These are phyloP conservation scores for Oryzias curvinotus DNA, from an alignment of 2,113 vertebrate species.

Conservation along the genomic window DNA sequence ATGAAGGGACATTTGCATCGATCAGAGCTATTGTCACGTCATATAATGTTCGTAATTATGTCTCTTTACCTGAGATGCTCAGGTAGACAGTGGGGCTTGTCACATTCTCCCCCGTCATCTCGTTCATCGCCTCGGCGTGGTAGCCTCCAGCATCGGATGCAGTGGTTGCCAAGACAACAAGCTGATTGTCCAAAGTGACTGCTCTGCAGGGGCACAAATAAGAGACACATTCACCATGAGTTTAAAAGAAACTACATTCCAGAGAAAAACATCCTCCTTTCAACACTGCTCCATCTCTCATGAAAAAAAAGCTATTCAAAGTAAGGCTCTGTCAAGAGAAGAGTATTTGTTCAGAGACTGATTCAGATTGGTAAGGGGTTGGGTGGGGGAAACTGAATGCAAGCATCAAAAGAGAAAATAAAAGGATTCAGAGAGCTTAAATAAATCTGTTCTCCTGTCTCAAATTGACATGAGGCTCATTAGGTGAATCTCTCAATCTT, in stretches of 20 bases:
- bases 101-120: constrained; percentile 87
- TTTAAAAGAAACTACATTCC: constrained; percentile 16
- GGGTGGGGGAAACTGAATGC: constrained; percentile 26
- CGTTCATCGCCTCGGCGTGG: constrained; percentile 88
- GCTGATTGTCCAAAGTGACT: constrained; percentile 87
- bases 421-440: constrained; percentile 54
- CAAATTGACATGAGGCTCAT: constrained; percentile 62
- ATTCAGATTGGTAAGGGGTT: constrained; percentile 40
- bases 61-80: constrained; percentile 76
- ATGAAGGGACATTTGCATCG: background rate
- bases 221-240: constrained; percentile 28
- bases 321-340: constrained; percentile 35
- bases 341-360: constrained; percentile 44
- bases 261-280: constrained; percentile 10
- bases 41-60: background rate
- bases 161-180: constrained; percentile 84
- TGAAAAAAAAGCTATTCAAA: constrained; percentile 18
- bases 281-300: background rate
- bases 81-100: constrained; percentile 83
- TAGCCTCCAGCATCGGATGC: constrained; percentile 80
- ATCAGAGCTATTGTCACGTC: background rate
- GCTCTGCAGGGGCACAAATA: constrained; percentile 75
- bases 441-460: constrained; percentile 64
- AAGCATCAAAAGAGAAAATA: constrained; percentile 34
- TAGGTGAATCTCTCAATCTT: constrained; percentile 40